Evolutionary conservation across 2,888 invertebrate genomes (phyloP), one percentile per base, ranked within the genome.

Genomic region (Nemotelus nigrinus): DNA sequence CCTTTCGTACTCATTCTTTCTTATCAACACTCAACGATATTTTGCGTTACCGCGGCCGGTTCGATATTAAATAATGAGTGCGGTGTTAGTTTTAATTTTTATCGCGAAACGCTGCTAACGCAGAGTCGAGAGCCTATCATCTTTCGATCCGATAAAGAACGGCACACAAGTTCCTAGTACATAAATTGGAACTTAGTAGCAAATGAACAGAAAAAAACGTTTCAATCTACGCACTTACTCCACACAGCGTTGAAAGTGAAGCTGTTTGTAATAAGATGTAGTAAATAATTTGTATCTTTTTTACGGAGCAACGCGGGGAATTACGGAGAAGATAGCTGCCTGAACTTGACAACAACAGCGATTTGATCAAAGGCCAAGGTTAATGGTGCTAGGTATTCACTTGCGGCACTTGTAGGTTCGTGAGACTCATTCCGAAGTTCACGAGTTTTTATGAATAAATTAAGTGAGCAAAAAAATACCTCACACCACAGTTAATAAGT

Each of bases 61-160:
- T 77, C 70, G 77, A 77, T 79, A 80, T 80, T 77, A 80, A 78
- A 78, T 80, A 80, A 80, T 80, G 77, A 50, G 67, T 77, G 77
- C 75, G 79, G 71, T 77, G 60, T 78, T 80, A 55, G 78, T 76
- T 77, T 79, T 79, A 45, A 65, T 45, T 65, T 44, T 65, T 65
- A 65, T 65, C 65, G 65, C 65, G 8, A 44, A 8, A 45, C 47
- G 47, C 65, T 65, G 45, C 45, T 45, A 76, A 71, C 45, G 7
- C 58, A n/a, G 63, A 25, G 8, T 8, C 41, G 65, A 53, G 55
- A 55, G 70, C 55, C 70, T 55, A 70, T 70, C 70, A 44, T 47
- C 8, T 6, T 47, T 50, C 55, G 70, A 70, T 68, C 41, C 70
- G 70, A 77, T 60, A 67, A 76, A 64, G 57, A 63, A 75, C 68